phyloP scores from a whole-genome alignment of 2,113 vertebrate species.

The Platycercus adscitus region DNA sequence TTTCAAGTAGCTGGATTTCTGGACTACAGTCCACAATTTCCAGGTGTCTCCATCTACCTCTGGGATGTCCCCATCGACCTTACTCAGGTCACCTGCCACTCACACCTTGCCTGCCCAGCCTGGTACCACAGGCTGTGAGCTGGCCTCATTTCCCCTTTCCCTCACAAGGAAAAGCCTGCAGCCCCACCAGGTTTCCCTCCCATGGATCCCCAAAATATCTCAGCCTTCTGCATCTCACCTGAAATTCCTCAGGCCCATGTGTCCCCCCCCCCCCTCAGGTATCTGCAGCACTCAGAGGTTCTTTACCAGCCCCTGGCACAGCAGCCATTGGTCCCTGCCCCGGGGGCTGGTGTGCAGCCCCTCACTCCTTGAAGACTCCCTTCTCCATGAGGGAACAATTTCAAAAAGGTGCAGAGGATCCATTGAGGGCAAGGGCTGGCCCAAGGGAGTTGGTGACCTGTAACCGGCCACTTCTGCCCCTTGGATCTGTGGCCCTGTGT shows the following conservation, averaged over 20 bases:
- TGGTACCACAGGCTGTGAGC: neutral
- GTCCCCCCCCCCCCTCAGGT: neutral
- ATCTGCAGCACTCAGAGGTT: neutral
- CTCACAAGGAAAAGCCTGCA: neutral
- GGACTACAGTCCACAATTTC: neutral
- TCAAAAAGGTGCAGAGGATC: neutral
- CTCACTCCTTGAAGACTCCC: neutral
- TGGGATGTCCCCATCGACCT: neutral
- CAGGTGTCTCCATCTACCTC: neutral
- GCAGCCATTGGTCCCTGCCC: rapidly evolving
- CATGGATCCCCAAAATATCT: neutral
- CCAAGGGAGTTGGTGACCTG: rapidly evolving
- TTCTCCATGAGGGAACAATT: rapidly evolving
- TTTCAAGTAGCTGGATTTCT: neutral
- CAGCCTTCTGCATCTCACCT: neutral
- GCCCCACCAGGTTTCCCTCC: neutral
- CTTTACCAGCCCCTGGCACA: neutral
- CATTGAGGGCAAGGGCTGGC: rapidly evolving
- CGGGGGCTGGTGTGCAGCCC: neutral
- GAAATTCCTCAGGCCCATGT: neutral
- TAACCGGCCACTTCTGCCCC: too few relatives aligned
- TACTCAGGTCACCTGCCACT: neutral
- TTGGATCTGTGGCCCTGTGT: neutral
- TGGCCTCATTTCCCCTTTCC: rapidly evolving
- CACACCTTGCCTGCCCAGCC: rapidly evolving